Percentiles rank a stretch among this genome's conserved stretches.
These are phyloP conservation scores for Saguinus oedipus DNA, from an alignment of 2,797 vertebrate species.

Conservation along the genomic window DNA sequence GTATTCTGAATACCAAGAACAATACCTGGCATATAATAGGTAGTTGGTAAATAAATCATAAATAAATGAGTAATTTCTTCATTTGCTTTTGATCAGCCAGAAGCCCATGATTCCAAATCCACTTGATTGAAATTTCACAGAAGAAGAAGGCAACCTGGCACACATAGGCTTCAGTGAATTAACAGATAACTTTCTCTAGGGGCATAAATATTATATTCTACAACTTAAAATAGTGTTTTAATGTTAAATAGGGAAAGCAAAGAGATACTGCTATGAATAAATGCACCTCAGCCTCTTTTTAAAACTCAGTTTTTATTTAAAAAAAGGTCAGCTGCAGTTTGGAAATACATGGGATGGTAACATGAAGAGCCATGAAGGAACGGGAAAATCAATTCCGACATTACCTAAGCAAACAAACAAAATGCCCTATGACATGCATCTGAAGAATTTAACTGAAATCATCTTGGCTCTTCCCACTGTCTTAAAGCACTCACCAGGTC, in stretches of 20 bases:
- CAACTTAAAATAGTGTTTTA: background rate
- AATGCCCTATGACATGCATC: background rate
- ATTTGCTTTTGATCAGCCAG: background rate
- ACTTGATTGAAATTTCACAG: conserved; percentile 4
- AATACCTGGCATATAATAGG: background rate
- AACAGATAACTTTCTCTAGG: conserved; percentile 14
- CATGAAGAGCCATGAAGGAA: background rate
- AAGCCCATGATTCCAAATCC: background rate
- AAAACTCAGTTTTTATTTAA: background rate
- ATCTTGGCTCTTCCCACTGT: background rate
- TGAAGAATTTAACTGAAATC: background rate
- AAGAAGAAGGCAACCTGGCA: background rate
- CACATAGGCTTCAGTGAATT: background rate
- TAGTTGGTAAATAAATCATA: background rate
- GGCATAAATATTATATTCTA: background rate
- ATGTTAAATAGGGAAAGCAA: background rate
- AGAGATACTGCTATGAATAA: background rate
- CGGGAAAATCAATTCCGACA: background rate
- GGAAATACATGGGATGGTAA: background rate
- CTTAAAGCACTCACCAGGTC: background rate
- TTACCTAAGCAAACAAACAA: background rate
- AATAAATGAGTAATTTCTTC: background rate
- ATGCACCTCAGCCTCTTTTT: background rate
- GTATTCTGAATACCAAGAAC: background rate
- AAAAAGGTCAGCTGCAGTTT: background rate